Evolutionary conservation across 2,113 vertebrate species (phyloP), one percentile per base, ranked within the genome.

Genomic region (Otus sunia): DNA sequence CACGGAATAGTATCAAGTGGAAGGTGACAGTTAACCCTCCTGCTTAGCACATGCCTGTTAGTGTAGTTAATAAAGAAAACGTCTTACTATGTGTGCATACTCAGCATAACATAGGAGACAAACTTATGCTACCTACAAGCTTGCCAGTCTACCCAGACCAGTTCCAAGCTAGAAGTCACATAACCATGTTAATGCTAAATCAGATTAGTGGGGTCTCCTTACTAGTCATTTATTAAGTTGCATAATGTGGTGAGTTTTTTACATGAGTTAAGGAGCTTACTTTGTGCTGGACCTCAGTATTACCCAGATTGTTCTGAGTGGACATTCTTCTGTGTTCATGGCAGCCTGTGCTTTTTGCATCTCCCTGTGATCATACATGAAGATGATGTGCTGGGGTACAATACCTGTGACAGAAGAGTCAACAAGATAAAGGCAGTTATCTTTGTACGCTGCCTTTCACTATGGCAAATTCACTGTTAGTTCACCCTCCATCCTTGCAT

Each of bases 111-210:
- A 7, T 5, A 55, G 75, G 43, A 76, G 41, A 32, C 17, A 37
- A 15, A 43, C 36, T 13, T 12, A 8, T 0, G 10, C 62, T 59
- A 0, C 10, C 41, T 25, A 8, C 27, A 11, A 14, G 39, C 30
- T 59, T n/a, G 4, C 34, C 56, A 4, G 6, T 12, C 36, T 45
- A 4, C 15, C 19, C 71, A 15, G 52, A 52, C 22, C 47, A 15
- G 39, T 11, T 86, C 50, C 59, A 23, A 32, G 37, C 39, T 36
- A 49, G 58, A 64, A 59, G 63, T 43, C 45, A 16, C 59, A 8
- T 27, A 45, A 20, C 49, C 0, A 0, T 41, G 41, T 32, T 43
- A 30, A 10, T 43, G 34, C 55, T 86, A 45, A 21, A 53, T 74
- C 64, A 63, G 45, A 30, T 77, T 27, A 81, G 39, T 11, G 67